Conservation (phyloP, 2,797 vertebrate genomes). For the Falco columbarius region DNA sequence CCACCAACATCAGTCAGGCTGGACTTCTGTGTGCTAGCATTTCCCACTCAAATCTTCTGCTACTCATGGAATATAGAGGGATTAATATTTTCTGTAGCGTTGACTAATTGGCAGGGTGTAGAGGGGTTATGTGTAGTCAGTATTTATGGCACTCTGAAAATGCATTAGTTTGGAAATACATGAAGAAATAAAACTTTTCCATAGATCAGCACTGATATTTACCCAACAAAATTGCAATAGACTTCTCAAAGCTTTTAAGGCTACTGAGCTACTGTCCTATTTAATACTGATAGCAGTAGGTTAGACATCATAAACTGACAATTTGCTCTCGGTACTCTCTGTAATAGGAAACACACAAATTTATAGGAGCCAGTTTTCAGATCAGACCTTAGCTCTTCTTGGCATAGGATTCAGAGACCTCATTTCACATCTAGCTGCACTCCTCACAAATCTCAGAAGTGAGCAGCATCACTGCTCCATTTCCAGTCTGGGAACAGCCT, state of each 20-base stretch:
- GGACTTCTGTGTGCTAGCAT: background rate
- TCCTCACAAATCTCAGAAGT: background rate
- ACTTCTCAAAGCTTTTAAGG: background rate
- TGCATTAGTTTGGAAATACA: background rate
- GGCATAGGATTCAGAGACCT: background rate
- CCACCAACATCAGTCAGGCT: background rate
- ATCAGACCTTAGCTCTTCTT: background rate
- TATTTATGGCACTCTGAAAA: background rate
- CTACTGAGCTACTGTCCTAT: background rate
- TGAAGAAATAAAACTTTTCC: background rate
- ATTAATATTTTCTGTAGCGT: background rate
- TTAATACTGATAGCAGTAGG: background rate
- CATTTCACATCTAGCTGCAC: background rate
- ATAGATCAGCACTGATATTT: background rate
- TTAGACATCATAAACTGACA: background rate
- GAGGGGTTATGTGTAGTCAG: background rate
- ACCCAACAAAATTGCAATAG: background rate
- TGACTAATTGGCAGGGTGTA: background rate
- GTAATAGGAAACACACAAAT: background rate
- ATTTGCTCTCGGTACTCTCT: background rate
- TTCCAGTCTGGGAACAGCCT: background rate
- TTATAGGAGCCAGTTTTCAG: background rate
- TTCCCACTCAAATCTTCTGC: background rate
- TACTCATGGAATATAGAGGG: background rate
- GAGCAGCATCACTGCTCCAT: background rate